Conservation (phyloP, 2,113 vertebrate species). For the Phrynosoma platyrhinos region DNA sequence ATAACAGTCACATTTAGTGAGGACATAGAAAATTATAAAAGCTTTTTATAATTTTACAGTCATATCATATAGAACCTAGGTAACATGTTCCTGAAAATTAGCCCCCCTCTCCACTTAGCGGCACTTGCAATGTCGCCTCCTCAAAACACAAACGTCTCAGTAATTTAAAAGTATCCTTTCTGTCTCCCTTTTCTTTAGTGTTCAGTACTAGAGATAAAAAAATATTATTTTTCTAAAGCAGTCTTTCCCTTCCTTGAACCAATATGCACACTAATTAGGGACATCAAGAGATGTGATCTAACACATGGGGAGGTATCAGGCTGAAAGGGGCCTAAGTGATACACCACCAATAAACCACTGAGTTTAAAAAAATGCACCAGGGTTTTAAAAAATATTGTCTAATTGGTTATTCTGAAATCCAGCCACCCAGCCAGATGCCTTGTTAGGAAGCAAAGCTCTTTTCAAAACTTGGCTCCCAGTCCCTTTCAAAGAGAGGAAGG, state of each 20-base stretch:
- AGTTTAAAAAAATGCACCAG: no score
- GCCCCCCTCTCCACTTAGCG: background rate
- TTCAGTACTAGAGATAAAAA: background rate
- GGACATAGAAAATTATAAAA: no score
- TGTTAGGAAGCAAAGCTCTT: background rate
- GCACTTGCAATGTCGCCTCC: background rate
- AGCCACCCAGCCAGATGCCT: background rate
- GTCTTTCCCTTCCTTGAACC: background rate
- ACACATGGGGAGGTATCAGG: background rate
- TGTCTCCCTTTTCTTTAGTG: no score
- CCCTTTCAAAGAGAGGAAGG: background rate
- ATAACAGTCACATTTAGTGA: no score
- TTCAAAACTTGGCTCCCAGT: constrained; percentile 6
- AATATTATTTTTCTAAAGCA: background rate
- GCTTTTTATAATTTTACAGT: no score
- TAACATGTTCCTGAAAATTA: fast-evolving
- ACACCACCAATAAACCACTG: no score
- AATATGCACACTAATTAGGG: no score
- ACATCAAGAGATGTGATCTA: background rate
- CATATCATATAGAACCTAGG: no score
- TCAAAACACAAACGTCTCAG: background rate
- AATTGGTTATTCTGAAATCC: constrained; percentile 15
- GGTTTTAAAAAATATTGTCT: background rate
- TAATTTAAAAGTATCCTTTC: no score
- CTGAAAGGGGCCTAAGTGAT: background rate